Evolutionary conservation across 1,140 invertebrate genomes (phyloP).

Genomic region (Kradibia gibbosae): DNA sequence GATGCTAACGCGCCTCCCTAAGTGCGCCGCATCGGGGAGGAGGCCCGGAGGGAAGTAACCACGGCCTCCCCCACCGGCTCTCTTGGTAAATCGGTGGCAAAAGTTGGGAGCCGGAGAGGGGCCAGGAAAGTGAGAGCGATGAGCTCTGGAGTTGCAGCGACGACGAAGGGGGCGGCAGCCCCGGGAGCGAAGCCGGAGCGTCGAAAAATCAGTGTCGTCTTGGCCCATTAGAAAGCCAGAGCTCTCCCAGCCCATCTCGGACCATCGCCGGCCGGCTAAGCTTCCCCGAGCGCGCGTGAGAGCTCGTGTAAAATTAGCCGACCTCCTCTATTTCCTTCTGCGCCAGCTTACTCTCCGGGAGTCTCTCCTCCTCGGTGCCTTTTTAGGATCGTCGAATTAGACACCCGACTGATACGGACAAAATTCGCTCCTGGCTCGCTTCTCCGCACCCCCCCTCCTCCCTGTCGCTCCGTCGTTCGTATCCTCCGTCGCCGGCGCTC

Average conservation of each 20-base stretch:
- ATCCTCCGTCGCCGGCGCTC: too few relatives aligned
- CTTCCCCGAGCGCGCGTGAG: slow-evolving; percentile 44
- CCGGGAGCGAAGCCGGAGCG: neutral
- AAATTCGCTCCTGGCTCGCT: too few relatives aligned
- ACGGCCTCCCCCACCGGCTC: too few relatives aligned
- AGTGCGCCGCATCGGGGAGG: too few relatives aligned
- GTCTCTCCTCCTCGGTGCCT: neutral
- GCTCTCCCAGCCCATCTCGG: too few relatives aligned
- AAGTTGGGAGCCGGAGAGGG: neutral
- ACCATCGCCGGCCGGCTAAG: slow-evolving; percentile 11
- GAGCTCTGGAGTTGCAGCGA: neutral
- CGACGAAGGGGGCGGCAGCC: neutral
- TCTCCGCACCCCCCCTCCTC: too few relatives aligned
- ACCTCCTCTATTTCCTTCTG: neutral
- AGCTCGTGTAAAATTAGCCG: slow-evolving; percentile 60
- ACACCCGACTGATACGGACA: neutral
- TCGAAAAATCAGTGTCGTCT: too few relatives aligned
- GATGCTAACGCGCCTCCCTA: too few relatives aligned
- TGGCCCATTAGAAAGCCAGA: too few relatives aligned
- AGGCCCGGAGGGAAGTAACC: neutral
- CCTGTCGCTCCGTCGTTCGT: too few relatives aligned
- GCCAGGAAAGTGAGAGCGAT: neutral
- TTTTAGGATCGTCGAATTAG: neutral
- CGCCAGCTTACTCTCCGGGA: neutral
- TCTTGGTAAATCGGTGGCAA: too few relatives aligned